phyloP scores from a whole-genome alignment of 2,113 vertebrate species.

The Phoxinus phoxinus region DNA sequence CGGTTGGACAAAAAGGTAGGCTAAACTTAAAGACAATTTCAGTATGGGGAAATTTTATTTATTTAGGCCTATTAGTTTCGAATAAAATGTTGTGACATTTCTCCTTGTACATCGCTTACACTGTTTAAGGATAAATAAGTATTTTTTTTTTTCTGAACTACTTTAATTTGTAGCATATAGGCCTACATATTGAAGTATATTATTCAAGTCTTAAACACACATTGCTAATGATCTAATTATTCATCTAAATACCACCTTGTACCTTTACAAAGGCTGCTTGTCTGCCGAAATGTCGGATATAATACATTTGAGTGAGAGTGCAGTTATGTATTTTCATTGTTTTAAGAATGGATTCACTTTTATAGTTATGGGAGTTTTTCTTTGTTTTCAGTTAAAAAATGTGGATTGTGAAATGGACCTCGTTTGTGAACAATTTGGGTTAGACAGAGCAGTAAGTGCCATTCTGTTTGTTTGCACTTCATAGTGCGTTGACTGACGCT shows the following conservation, averaged over 20 bases:
- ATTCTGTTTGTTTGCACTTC: background rate
- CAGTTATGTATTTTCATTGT: background rate
- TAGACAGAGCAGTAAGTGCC: background rate
- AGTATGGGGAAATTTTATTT: background rate
- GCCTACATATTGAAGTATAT: background rate
- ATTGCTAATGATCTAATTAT: background rate
- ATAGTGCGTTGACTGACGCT: conserved; percentile 7
- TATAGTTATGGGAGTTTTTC: background rate
- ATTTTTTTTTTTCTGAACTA: background rate
- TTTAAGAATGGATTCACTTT: background rate
- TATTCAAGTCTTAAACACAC: background rate
- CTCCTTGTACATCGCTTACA: background rate
- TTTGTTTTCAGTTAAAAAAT: background rate
- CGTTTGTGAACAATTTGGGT: too few relatives aligned
- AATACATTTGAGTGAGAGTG: too few relatives aligned
- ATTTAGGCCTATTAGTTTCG: too few relatives aligned
- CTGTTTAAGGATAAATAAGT: background rate
- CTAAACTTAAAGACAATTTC: background rate
- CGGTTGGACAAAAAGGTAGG: background rate
- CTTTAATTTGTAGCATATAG: background rate
- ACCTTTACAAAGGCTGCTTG: too few relatives aligned
- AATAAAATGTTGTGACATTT: background rate
- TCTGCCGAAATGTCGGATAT: too few relatives aligned
- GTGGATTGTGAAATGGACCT: background rate
- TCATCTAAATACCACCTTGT: too few relatives aligned